Conservation (phyloP, 2,888 invertebrate species). For the Chloroclysta siterata region DNA sequence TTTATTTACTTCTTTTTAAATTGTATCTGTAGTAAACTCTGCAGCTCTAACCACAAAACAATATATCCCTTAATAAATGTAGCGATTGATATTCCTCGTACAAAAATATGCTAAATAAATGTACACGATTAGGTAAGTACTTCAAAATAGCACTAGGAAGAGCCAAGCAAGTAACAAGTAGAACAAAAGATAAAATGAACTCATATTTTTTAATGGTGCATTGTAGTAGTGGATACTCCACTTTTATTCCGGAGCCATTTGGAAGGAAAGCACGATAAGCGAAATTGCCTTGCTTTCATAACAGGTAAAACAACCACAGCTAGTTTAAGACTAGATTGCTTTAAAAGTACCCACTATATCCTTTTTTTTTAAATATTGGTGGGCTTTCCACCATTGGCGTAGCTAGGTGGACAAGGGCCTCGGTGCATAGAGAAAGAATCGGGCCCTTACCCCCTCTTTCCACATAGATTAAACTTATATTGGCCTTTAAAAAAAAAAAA, state of each 20-base stretch:
- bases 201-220: conserved; percentile 38
- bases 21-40: too few species aligned
- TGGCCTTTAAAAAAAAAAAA: too few species aligned
- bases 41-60: too few species aligned
- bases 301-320: conserved; percentile 41
- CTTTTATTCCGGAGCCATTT: conserved; percentile 51
- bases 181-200: conserved; percentile 19
- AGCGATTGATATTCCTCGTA: neutral
- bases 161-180: neutral
- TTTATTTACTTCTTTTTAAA: too few species aligned
- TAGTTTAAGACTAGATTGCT: neutral
- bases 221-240: conserved; percentile 32
- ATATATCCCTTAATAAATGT: too few species aligned
- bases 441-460: too few species aligned
- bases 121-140: neutral
- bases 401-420: too few species aligned
- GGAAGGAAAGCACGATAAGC: conserved; percentile 52
- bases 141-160: neutral
- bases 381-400: too few species aligned
- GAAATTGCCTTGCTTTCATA: conserved; percentile 54
- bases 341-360: neutral
- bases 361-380: neutral
- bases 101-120: neutral
- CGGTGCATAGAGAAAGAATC: too few species aligned
- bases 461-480: too few species aligned